Conservation (phyloP, 2,113 vertebrate species). For the Crotalus horridus region DNA sequence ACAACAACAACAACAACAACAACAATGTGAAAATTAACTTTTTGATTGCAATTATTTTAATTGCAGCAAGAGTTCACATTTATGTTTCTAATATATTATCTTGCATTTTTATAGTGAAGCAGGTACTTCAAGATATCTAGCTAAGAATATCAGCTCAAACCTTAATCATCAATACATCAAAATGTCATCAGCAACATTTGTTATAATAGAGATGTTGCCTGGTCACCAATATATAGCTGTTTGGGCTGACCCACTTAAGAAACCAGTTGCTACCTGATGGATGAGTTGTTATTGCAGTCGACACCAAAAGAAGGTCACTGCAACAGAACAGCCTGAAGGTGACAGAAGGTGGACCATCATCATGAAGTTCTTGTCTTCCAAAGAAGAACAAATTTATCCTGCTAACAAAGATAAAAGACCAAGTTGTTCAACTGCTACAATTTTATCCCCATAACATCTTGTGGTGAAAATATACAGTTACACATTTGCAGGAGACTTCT, state of each 20-base stretch:
- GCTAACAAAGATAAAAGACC: background rate
- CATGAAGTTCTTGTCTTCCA: background rate
- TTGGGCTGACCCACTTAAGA: constrained; percentile 11
- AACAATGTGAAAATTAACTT: background rate
- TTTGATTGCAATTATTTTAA: background rate
- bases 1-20: background rate
- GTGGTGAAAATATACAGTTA: background rate
- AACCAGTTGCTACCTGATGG: constrained; percentile 13
- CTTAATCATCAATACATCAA: background rate
- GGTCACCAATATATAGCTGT: background rate
- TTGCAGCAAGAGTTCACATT: background rate
- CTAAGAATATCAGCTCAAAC: constrained; percentile 2
- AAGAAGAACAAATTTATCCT: background rate
- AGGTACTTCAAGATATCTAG: constrained; percentile 16
- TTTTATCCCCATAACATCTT: background rate
- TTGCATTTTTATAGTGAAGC: background rate
- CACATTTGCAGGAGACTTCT: background rate
- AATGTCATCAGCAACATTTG: constrained; percentile 10
- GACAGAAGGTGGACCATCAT: background rate
- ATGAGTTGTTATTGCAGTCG: constrained; percentile 16
- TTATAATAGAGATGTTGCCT: background rate
- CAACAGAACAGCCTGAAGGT: background rate
- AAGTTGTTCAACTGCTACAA: background rate
- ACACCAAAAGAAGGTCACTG: background rate
- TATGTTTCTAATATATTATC: background rate